A percentile compares a stretch with the other conserved stretches of the same genome.
Conservation (phyloP, 2,797 vertebrate species). For the Poeciliopsis gracilis region DNA sequence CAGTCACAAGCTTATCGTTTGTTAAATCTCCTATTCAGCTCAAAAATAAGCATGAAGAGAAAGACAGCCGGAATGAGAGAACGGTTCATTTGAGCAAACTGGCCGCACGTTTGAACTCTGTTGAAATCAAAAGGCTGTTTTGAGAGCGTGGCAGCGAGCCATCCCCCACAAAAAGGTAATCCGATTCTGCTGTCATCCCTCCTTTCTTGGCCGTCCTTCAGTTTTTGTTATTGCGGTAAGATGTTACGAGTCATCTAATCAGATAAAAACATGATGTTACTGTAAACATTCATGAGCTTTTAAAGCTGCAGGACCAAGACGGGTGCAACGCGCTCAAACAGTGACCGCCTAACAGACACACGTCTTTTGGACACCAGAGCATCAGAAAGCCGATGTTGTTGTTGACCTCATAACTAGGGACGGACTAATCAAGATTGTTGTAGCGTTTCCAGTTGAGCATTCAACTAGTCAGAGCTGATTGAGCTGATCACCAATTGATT, state of each 20-base stretch:
- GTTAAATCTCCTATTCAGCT: not conserved
- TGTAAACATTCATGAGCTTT: not conserved
- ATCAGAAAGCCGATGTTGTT: not conserved
- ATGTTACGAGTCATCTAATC: constrained; percentile 28
- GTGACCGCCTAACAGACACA: not conserved
- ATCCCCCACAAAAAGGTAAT: constrained; percentile 19
- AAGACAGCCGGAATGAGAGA: too few species aligned
- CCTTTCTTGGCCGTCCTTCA: constrained; percentile 41
- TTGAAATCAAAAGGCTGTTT: constrained; percentile 6
- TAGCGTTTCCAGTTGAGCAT: not conserved
- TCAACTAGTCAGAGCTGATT: not conserved
- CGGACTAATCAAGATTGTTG: not conserved
- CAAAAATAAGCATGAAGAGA: not conserved
- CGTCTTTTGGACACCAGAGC: not conserved
- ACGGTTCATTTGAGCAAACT: not conserved
- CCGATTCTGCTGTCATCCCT: constrained; percentile 19
- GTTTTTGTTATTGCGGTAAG: constrained; percentile 22
- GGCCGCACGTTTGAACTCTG: not conserved
- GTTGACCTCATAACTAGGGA: not conserved
- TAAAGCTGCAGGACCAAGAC: not conserved
- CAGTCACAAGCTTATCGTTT: not conserved
- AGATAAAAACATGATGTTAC: constrained; percentile 6
- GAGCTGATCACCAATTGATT: not conserved
- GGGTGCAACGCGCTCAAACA: not conserved
- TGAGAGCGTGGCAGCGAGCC: constrained; percentile 25